These are phyloP conservation scores for Machimus atricapillus DNA, from an alignment of 2,888 invertebrate genomes.

Conservation along the genomic window DNA sequence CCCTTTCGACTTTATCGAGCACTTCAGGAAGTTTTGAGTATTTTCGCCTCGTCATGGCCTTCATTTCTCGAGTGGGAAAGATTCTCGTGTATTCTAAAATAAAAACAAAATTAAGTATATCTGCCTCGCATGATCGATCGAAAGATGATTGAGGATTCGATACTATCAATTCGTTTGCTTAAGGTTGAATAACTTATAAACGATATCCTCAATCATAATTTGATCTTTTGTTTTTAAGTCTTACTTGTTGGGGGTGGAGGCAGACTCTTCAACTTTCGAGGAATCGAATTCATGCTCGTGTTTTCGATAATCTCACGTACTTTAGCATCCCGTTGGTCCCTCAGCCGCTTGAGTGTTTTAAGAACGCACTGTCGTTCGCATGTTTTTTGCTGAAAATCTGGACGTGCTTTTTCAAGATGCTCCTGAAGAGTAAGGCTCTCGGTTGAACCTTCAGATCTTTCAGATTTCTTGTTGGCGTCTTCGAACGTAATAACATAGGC, in stretches of 20 bases:
- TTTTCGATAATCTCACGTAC: constrained; percentile 56
- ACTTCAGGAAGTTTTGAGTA: constrained; percentile 79
- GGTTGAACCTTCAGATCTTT: constrained; percentile 39
- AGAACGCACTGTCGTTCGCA: constrained; percentile 57
- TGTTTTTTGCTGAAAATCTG: constrained; percentile 71
- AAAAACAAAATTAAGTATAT: constrained; percentile 8
- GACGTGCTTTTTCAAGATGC: constrained; percentile 73
- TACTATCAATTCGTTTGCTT: background rate
- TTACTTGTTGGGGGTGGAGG: constrained; percentile 61
- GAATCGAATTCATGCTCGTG: constrained; percentile 54
- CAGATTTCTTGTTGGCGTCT: constrained; percentile 23
- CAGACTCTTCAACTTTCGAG: constrained; percentile 53
- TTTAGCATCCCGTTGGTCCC: constrained; percentile 54
- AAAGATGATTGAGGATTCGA: background rate
- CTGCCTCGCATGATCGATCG: background rate
- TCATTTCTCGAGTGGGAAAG: constrained; percentile 68
- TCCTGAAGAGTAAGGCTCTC: constrained; percentile 68
- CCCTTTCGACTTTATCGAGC: constrained; percentile 68
- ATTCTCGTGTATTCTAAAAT: constrained; percentile 63
- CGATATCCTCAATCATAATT: background rate
- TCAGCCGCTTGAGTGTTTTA: constrained; percentile 55
- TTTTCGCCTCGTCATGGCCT: constrained; percentile 67
- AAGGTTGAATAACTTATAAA: no score
- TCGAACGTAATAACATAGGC: constrained; percentile 58
- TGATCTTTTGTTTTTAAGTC: constrained; percentile 26